phyloP scores from a whole-genome alignment of 2,797 vertebrate genomes.

The Caiman crocodilus region DNA sequence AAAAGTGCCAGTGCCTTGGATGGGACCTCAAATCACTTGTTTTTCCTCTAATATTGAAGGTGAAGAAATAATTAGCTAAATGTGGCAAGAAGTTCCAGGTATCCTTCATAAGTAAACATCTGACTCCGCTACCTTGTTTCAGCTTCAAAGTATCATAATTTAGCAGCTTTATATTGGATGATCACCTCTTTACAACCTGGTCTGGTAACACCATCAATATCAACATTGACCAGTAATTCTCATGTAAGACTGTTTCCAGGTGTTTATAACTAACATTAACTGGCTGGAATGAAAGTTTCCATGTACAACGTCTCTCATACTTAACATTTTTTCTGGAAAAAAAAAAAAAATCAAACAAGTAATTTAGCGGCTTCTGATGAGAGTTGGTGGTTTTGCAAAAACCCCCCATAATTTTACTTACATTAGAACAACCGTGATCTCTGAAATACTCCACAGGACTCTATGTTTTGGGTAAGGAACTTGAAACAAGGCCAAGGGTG shows the following conservation, averaged over 20 bases:
- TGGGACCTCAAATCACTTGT: neutral
- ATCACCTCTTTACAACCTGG: neutral
- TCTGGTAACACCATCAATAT: neutral
- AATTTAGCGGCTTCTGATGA: neutral
- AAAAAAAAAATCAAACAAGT: neutral
- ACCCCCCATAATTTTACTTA: fast-evolving
- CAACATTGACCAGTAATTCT: too few species aligned
- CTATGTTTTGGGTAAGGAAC: neutral
- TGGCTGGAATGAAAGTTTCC: neutral
- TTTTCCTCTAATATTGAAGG: neutral
- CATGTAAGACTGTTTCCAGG: too few species aligned
- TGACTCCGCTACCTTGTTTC: neutral
- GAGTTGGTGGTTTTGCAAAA: neutral
- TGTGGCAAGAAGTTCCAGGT: neutral
- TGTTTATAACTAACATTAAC: neutral
- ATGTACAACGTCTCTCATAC: neutral
- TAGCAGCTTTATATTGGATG: neutral
- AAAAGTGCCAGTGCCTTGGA: neutral
- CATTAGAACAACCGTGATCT: neutral
- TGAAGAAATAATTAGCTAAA: neutral
- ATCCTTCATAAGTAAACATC: neutral
- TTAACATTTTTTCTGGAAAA: too few species aligned
- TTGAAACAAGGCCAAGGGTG: neutral
- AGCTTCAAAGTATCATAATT: neutral
- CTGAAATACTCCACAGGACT: neutral